Evolutionary conservation across 2,113 vertebrate species (phyloP).

Genomic region (Ceyx melanurus): DNA sequence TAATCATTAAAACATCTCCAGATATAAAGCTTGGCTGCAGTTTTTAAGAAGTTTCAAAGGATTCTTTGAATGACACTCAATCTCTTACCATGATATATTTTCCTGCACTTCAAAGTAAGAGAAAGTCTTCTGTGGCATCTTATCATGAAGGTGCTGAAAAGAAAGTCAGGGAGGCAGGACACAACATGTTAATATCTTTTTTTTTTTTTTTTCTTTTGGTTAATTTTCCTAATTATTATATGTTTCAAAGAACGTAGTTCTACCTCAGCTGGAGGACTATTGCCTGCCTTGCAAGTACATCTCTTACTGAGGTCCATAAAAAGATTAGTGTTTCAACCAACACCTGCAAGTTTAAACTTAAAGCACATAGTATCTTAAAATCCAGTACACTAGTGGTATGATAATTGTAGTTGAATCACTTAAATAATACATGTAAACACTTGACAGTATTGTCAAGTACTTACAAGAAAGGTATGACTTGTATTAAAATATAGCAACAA

Average conservation of each 20-base stretch:
- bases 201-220: neutral
- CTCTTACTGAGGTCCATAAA: neutral
- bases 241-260: neutral
- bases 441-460: slow-evolving; percentile 9
- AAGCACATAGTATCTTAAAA: neutral
- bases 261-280: neutral
- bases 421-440: slow-evolving; percentile 12
- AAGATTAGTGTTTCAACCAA: neutral
- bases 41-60: slow-evolving; percentile 42
- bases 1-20: slow-evolving; percentile 30
- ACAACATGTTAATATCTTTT: neutral
- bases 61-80: slow-evolving; percentile 38
- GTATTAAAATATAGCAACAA: slow-evolving; percentile 21
- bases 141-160: slow-evolving; percentile 7
- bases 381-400: neutral
- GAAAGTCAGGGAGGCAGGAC: slow-evolving; percentile 1
- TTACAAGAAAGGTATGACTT: neutral
- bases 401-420: neutral
- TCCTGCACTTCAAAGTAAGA: slow-evolving; percentile 23
- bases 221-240: neutral
- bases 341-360: neutral
- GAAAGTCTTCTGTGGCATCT: slow-evolving; percentile 6
- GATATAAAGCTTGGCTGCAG: neutral
- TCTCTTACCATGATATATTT: slow-evolving; percentile 24
- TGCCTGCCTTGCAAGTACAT: neutral